Evolutionary conservation across 2,888 invertebrate species (phyloP).

Genomic region (Syrista parreyssii): DNA sequence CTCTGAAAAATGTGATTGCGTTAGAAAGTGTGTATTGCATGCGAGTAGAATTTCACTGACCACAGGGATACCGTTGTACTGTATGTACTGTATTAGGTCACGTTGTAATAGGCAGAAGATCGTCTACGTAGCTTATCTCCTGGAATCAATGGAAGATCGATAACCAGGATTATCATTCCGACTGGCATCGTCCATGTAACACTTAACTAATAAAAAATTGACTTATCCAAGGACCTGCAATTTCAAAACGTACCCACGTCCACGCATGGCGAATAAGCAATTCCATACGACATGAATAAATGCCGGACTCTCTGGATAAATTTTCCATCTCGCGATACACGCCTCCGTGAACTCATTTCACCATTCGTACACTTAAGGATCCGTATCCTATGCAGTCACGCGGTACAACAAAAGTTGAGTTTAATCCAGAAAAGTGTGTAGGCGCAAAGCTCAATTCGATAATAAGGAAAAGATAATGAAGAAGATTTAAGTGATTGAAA

Average conservation of each 20-base stretch:
- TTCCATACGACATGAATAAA: conserved; percentile 33
- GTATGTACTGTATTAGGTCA: too few relatives aligned
- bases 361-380: not conserved
- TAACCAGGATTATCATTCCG: conserved; percentile 46
- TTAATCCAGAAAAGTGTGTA: not conserved
- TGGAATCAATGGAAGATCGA: conserved; percentile 33
- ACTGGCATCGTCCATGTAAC: conserved; percentile 49
- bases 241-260: conserved; percentile 42
- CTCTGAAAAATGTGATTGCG: too few relatives aligned
- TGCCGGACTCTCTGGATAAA: conserved; percentile 18
- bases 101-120: too few relatives aligned
- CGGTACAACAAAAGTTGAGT: not conserved
- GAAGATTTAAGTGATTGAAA: not conserved
- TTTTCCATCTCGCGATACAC: not conserved
- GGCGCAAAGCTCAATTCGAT: not conserved
- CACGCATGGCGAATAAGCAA: conserved; percentile 34
- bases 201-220: conserved; percentile 44
- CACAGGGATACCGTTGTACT: too few relatives aligned
- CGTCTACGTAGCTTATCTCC: not conserved
- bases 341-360: conserved; percentile 1
- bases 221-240: conserved; percentile 41
- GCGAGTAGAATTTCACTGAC: too few relatives aligned
- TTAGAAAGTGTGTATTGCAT: too few relatives aligned
- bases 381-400: not conserved
- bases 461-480: not conserved